Evolutionary conservation across 1,140 invertebrate species (phyloP), one percentile per base, ranked within the genome.

Genomic region (Drosophila kurseongensis): DNA sequence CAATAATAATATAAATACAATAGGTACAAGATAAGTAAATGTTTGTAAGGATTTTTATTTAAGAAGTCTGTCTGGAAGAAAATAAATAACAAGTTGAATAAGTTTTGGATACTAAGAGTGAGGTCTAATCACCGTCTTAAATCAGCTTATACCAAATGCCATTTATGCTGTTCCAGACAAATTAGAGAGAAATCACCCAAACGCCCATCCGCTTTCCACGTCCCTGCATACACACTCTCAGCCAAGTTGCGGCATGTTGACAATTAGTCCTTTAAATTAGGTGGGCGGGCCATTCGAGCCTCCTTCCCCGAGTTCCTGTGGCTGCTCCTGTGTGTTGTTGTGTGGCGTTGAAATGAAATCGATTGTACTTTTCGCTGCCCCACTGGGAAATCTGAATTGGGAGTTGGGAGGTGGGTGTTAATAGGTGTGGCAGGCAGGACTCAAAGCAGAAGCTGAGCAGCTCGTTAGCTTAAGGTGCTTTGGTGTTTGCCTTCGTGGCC

Each of bases 181-280:
- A 35, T 63, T 60, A 42, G 38, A 16, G 27, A 23, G 38, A 23
- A 44, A 44, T 63, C 35, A 41, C 10, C 10, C 16, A 13, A 18
- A 23, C 38, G 36, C 16, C 55, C n/a, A 63, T 23, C 27, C 63
- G 12, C 23, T 32, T 23, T 9, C 6, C 9, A 32, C 14, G 4
- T 7, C 23, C 27, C 48, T 9, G 16, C 32, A n/a, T 12, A 27
- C 38, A 35, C 18, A n/a, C 41, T 38, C 44, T 47, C 27, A 32
- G 9, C 32, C 40, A 45, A 18, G 14, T 4, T 32, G 56, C 60
- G 55, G 42, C 74, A 66, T 86, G 83, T 79, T 82, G 78, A 82
- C 82, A 86, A 86, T 86, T 86, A 88, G 83, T 86, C 78, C 68
- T 79, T 76, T 59, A 79, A 82, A 88, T 86, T 72, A 76, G 85